These are phyloP conservation scores for Morinoia aosen DNA, from an alignment of 2,888 invertebrate species.

Conservation along the genomic window DNA sequence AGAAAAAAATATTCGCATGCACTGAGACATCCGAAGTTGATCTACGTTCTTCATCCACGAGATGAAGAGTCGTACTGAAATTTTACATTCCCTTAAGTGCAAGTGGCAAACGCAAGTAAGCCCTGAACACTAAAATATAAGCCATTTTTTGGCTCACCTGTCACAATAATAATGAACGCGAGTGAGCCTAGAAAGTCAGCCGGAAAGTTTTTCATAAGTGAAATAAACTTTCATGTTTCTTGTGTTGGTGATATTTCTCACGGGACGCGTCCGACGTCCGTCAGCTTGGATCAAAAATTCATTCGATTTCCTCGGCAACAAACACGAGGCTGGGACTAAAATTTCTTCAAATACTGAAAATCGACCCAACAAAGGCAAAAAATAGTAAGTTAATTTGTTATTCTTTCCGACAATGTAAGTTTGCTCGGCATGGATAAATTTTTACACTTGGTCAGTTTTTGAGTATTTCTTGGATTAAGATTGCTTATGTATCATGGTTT, in stretches of 20 bases:
- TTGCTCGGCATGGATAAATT: not conserved
- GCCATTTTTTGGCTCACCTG: no score
- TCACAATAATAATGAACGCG: not conserved
- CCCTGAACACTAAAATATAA: no score
- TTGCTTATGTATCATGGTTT: not conserved
- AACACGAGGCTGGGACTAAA: not conserved
- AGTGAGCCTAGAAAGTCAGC: not conserved
- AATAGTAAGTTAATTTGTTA: not conserved
- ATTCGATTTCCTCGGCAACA: constrained; percentile 8
- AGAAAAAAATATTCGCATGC: no score
- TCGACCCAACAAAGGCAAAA: not conserved
- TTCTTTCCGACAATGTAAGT: not conserved
- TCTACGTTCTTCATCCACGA: no score
- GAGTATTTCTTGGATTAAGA: not conserved
- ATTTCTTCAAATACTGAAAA: not conserved
- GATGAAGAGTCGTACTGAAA: no score
- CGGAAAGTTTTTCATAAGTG: not conserved
- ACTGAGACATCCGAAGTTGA: no score
- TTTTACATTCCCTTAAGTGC: no score
- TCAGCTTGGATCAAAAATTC: constrained; percentile 23
- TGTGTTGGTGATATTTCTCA: not conserved
- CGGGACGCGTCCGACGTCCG: not conserved
- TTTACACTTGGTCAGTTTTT: not conserved
- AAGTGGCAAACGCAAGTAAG: no score
- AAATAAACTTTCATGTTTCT: not conserved